Evolutionary conservation across 2,797 vertebrate species (phyloP).

Genomic region (Tiaroga cobitis): DNA sequence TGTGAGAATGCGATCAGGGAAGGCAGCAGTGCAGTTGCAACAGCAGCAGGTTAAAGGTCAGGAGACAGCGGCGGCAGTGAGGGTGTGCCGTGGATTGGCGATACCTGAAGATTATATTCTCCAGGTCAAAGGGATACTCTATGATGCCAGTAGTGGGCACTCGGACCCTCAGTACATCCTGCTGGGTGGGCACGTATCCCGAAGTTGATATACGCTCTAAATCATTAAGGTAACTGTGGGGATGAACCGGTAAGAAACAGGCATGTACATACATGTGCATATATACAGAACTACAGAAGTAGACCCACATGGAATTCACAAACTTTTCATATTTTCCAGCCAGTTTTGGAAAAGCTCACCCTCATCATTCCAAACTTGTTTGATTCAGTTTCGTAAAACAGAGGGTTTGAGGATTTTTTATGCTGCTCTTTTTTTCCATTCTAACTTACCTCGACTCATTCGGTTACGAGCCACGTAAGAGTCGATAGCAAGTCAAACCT

Average conservation of each 20-base stretch:
- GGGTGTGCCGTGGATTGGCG: constrained; percentile 65
- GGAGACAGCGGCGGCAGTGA: constrained; percentile 57
- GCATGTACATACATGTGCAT: constrained; percentile 48
- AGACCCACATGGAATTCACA: background rate
- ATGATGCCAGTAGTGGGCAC: constrained; percentile 83
- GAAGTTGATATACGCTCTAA: constrained; percentile 74
- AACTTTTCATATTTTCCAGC: background rate
- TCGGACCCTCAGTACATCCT: constrained; percentile 80
- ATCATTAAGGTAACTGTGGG: constrained; percentile 77
- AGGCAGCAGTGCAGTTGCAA: constrained; percentile 60
- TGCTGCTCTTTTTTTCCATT: background rate
- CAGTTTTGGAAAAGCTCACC: background rate
- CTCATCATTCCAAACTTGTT: background rate
- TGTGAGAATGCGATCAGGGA: constrained; percentile 69
- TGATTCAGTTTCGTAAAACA: background rate
- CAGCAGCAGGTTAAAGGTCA: constrained; percentile 60
- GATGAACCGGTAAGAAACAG: constrained; percentile 62
- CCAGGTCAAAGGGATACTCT: constrained; percentile 81
- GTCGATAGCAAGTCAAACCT: background rate
- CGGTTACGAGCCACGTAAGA: background rate
- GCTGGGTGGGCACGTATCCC: constrained; percentile 75
- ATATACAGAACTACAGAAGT: constrained; percentile 45
- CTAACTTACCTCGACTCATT: background rate
- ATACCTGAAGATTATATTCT: constrained; percentile 83
- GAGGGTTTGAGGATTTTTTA: background rate